Evolutionary conservation across 2,113 vertebrate species (phyloP).

Genomic region (Nycticorax nycticorax): DNA sequence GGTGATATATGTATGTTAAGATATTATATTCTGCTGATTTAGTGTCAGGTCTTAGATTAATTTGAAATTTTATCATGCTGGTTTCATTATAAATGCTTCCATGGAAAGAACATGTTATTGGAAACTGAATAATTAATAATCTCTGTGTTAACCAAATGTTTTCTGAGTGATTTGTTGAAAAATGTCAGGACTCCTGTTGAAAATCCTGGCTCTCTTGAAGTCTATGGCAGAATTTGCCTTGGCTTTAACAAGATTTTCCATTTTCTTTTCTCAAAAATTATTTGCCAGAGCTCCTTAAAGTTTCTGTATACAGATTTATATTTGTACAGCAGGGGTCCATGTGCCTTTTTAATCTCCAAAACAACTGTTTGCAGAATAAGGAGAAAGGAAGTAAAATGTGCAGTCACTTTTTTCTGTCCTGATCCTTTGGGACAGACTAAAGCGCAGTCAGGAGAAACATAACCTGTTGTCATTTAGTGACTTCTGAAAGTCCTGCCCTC

Average conservation of each 20-base stretch:
- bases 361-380: neutral
- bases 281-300: neutral
- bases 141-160: neutral
- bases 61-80: slow-evolving; percentile 20
- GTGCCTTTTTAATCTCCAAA: neutral
- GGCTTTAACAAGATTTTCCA: neutral
- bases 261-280: neutral
- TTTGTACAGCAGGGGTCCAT: neutral
- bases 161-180: neutral
- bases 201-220: neutral
- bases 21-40: slow-evolving; percentile 32
- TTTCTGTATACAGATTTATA: neutral
- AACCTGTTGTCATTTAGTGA: neutral
- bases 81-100: neutral
- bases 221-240: neutral
- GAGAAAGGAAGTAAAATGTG: neutral
- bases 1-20: slow-evolving; percentile 26
- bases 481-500: neutral
- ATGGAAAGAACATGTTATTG: slow-evolving; percentile 29
- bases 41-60: neutral
- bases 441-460: neutral
- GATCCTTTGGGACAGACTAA: neutral
- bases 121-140: slow-evolving; percentile 32
- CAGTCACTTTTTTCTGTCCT: neutral
- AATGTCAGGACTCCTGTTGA: neutral